Base-by-base conservation (phyloP, 2,888 invertebrate genomes). In the Frankliniella fusca region DNA sequence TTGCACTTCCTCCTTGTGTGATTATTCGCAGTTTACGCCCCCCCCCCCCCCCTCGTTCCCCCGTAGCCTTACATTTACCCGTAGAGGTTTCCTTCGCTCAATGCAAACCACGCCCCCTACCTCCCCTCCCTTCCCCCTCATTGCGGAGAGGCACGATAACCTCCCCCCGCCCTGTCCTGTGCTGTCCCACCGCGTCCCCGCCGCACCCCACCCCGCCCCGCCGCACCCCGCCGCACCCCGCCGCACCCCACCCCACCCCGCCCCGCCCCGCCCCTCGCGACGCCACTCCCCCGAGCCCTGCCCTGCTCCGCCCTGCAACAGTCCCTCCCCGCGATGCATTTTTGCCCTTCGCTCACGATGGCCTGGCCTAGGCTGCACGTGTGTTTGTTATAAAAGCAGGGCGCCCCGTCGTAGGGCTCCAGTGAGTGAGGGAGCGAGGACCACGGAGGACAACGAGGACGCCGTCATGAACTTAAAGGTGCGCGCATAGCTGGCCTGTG, bases 321-420 rank as follows among this genome's bases (percentile, higher is more conserved):
- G 54, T 18, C 54, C 54, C 54, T 18, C 38, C 18, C 54, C 54
- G 15, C 12, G 54, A 5, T 54, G 54, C 54, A 54, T 54, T 54
- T 54, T 1, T 54, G 54, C 20, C 54, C 54, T 54, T 54, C 54
- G 54, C 15, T 54, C 54, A 54, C 54, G 54, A 38, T 38, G 38
- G 38, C 38, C 38, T 38, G 38, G 38, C 38, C 38, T 38, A 9
- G 54, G 54, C 54, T 54, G 38, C 38, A 3, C 38, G 38, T 2
- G 38, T 54, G 54, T 54, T 54, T 54, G 54, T n/a, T 70, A 70
- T 70, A 70, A 70, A 70, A 70, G 70, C n/a, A 3, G 70, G 70
- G 7, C 18, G 12, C 70, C 3, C 70, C 70, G 70, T 20, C n/a
- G 70, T 23, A 23, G 23, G n/a, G 15, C 70, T 9, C 23, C 70